Conservation (phyloP, 1,140 invertebrate genomes). For the Microplitis demolitor region DNA sequence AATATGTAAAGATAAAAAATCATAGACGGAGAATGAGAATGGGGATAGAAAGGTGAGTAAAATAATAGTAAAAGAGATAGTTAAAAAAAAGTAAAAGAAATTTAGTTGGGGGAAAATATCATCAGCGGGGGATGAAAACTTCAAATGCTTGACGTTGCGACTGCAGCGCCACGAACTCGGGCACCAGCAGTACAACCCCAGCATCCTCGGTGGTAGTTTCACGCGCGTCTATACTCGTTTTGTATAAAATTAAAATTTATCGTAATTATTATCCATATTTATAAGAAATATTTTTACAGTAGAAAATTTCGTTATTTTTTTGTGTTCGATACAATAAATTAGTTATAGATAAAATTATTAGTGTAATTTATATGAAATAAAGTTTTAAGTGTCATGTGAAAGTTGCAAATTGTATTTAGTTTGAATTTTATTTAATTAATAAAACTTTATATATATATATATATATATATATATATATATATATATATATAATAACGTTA, state of each 20-base stretch:
- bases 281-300: neutral
- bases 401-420: neutral
- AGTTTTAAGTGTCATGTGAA: neutral
- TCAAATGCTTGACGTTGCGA: constrained; percentile 45
- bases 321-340: no score
- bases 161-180: constrained; percentile 50
- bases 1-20: no score
- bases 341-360: no score
- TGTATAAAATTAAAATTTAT: neutral
- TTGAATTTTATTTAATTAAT: constrained; percentile 4
- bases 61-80: neutral
- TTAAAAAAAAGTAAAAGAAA: no score
- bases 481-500: neutral
- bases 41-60: neutral
- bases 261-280: neutral
- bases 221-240: constrained; percentile 38
- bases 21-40: no score
- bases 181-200: constrained; percentile 54
- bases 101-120: neutral
- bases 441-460: neutral
- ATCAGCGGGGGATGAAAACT: constrained; percentile 36
- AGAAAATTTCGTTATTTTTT: neutral
- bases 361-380: neutral
- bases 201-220: constrained; percentile 56
- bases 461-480: no score